Base-by-base conservation (phyloP, 2,888 invertebrate species). In the Epistrophe eligans region DNA sequence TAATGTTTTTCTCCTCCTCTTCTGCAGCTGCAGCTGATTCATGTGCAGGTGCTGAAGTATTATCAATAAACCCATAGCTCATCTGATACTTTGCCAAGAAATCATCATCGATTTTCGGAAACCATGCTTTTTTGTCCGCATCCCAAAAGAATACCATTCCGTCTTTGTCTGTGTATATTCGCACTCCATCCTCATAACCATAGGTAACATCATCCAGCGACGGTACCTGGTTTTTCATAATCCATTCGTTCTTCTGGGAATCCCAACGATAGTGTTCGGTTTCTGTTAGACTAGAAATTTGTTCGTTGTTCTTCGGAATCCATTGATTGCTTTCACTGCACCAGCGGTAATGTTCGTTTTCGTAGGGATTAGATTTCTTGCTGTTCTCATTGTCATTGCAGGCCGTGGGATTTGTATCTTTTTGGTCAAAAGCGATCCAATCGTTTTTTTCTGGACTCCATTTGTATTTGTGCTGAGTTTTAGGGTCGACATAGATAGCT, bases 1-100 rank as follows among this genome's bases (percentile, higher is more conserved):
- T 89, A 6, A 91, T 88, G 62, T 91, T 90, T 43, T 90, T 89
- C 48, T 84, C 90, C 11, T 91, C 91, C 4, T 74, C 81, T 24
- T 24, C 15, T 90, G 28, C 8, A 32, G 28, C 4, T 55, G 1
- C 28, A 32, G 24, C 90, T 57, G 90, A 5, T 40, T 91, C 91
- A 38, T 17, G 8, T n/a, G 45, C 40, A 11, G 70, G 70, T 40
- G 67, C 62, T 17, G 91, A 64, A 72, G 93, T 94, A 89, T 95
- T 95, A 90, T 97, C 96, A 60, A 95, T 94, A 92, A 97, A 97
- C 6, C 98, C 98, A 93, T 99, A 99, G 90, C 95, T 98, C 95
- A 99, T 96, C 93, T 99, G 99, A 94, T 99, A 99, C 77, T 95
- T 95, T 0, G 99, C 99, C 94, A 99, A 95, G 91, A 99, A 99